Evolutionary conservation across 2,888 invertebrate species (phyloP), one percentile per base, ranked within the genome.

Genomic region (Mayetiola destructor): DNA sequence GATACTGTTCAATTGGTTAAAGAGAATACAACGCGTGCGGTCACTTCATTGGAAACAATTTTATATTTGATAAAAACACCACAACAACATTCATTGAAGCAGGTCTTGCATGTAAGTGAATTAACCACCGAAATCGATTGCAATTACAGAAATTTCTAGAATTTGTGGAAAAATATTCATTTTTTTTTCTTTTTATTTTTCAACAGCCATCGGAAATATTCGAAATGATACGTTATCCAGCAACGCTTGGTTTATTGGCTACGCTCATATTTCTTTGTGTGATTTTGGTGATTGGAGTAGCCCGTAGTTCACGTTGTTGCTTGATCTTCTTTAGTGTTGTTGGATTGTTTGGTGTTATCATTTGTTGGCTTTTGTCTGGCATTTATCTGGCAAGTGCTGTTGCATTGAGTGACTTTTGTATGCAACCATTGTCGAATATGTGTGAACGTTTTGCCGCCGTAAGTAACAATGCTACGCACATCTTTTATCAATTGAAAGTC

Each of bases 311-410:
- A 53, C 80, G 92, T 57, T 90, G 91, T 67, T 87, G 90, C 55
- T 79, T 94, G 60, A 86, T 93, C 67, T 83, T 88, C 78, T 89
- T 92, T 65, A 89, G 89, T 61, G 92, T 92, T 60, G 82, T 89
- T 70, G 84, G 85, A 37, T 74, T 88, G 53, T 71, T 73, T 62
- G 71, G 71, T 60, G 70, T 73, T 57, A 73, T 72, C 60, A 66
- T 73, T 55, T 89, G 90, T 64, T 94, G 92, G 88, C 78, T 90
- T 67, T 80, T 89, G 74, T 84, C 88, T 52, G 91, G 92, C 59
- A 73, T 91, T 64, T 89, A 93, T 74, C 77, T 92, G 64, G 87
- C 88, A 60, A 80, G 84, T 56, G 82, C 88, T 58, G 90, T 92
- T 68, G 90, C 87, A 57, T 77, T 85, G 42, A 88, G 88, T 56